Base-by-base conservation (phyloP, 2,888 invertebrate species). In the Malachius bipustulatus region DNA sequence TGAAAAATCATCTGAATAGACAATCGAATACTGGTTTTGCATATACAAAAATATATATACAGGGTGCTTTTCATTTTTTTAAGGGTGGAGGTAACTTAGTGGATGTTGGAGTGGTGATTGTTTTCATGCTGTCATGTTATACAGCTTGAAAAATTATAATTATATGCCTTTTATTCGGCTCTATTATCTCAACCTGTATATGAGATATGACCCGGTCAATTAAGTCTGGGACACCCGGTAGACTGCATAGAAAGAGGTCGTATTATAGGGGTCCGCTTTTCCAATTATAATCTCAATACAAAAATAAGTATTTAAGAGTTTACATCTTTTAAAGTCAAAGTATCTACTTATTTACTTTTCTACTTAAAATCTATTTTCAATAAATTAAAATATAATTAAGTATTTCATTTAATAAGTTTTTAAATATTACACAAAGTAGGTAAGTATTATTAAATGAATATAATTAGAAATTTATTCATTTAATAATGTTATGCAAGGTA, bases 291-390 rank as follows among this genome's bases (percentile, higher is more conserved):
- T n/a, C 24, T 19, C n/a, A 19, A 19, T 19, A 19, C 6, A 19
- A 19, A 19, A 19, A 19, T 19, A 19, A 19, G 24, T 19, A 19
- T 19, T 19, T 19, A 19, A 19, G 24, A 19, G 24, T 19, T 19
- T 19, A 19, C 24, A 19, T n/a, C 6, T 19, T 19, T 19, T 19
- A 19, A 19, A 19, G 24, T 8, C 24, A 19, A 19, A 19, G n/a
- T 19, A 19, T n/a, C n/a, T 19, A 19, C 24, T 19, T 6, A 19
- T 8, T 19, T 19, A 19, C n/a, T 19, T 19, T 19, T 19, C 24
- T 19, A 19, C 24, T 19, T 19, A 19, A n/a, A 19, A 19, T 19
- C 24, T 19, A 19, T n/a, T 19, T 19, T 19, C 24, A 19, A 19
- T 19, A 19, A 19, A 19, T 19, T 19, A 19, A 19, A 8, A 19